These are phyloP conservation scores for Drosophila willistoni DNA, from an alignment of 1,140 invertebrate genomes.

Conservation along the genomic window DNA sequence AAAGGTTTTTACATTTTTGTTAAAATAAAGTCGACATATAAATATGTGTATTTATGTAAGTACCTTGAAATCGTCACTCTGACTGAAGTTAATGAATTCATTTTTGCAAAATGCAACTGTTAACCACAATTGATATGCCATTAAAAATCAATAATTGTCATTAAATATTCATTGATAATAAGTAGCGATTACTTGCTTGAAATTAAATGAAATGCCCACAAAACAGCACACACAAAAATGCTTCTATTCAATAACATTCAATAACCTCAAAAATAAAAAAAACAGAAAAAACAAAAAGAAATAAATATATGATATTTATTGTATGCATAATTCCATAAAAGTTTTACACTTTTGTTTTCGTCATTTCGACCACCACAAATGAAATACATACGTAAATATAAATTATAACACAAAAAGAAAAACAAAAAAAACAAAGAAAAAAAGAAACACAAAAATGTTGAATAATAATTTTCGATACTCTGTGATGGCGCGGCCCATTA, in stretches of 20 bases:
- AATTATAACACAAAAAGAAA: not conserved
- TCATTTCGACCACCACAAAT: not conserved
- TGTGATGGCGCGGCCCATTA: conserved; percentile 8
- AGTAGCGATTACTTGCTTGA: conserved; percentile 9
- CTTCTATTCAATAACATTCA: not conserved
- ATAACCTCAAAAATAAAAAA: not conserved
- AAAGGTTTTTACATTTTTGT: no score
- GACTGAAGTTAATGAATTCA: no score
- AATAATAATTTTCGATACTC: conserved; percentile 33
- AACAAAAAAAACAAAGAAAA: not conserved
- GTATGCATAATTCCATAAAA: conserved; percentile 8
- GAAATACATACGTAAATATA: not conserved
- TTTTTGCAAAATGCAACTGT: not conserved
- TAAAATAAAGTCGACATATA: no score
- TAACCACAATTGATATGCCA: conserved; percentile 11
- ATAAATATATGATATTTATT: not conserved
- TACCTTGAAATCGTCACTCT: no score
- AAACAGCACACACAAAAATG: conserved; percentile 19
- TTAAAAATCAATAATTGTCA: conserved; percentile 34
- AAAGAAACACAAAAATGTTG: conserved; percentile 10
- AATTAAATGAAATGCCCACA: conserved; percentile 8
- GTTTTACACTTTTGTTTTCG: conserved; percentile 12
- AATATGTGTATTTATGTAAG: no score
- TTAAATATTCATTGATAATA: conserved; percentile 23
- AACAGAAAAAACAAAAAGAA: not conserved